Evolutionary conservation across 1,140 invertebrate genomes (phyloP).

Genomic region (Thrips palmi): DNA sequence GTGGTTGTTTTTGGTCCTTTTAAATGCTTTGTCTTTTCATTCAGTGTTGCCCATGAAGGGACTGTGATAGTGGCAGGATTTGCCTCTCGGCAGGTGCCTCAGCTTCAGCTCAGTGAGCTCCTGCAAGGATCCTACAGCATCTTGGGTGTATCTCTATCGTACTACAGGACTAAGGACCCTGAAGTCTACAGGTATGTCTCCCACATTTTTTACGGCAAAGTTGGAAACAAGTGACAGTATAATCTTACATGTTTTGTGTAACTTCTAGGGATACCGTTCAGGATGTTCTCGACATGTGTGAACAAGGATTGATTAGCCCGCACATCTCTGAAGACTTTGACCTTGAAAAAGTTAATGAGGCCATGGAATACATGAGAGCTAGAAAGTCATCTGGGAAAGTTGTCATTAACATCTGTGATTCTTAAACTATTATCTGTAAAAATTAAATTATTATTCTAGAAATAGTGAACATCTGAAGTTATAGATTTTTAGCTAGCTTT

Average conservation of each 20-base stretch:
- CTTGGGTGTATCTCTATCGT: constrained; percentile 31
- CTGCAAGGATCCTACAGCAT: constrained; percentile 25
- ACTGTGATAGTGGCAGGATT: constrained; percentile 35
- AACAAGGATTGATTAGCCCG: constrained; percentile 25
- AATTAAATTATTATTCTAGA: too few relatives aligned
- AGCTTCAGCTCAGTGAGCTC: constrained; percentile 21
- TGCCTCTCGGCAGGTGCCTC: constrained; percentile 25
- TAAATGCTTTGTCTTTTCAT: constrained; percentile 12
- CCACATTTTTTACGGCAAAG: background rate
- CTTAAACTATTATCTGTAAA: too few relatives aligned
- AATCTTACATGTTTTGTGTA: background rate
- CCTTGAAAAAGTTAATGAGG: constrained; percentile 26
- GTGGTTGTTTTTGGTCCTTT: background rate
- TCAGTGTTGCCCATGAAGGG: constrained; percentile 29
- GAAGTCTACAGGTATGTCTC: constrained; percentile 27
- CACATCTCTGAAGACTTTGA: constrained; percentile 22
- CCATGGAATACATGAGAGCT: constrained; percentile 22
- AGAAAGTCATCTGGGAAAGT: constrained; percentile 27
- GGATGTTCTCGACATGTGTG: constrained; percentile 28
- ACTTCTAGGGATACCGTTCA: constrained; percentile 22
- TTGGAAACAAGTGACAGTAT: background rate
- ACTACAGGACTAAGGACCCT: constrained; percentile 28
- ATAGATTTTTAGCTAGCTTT: too few relatives aligned
- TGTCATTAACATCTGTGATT: constrained; percentile 21
- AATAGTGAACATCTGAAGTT: too few relatives aligned